Base-by-base conservation (phyloP, 1,140 invertebrate genomes). In the Caenorhabditis elegans region DNA sequence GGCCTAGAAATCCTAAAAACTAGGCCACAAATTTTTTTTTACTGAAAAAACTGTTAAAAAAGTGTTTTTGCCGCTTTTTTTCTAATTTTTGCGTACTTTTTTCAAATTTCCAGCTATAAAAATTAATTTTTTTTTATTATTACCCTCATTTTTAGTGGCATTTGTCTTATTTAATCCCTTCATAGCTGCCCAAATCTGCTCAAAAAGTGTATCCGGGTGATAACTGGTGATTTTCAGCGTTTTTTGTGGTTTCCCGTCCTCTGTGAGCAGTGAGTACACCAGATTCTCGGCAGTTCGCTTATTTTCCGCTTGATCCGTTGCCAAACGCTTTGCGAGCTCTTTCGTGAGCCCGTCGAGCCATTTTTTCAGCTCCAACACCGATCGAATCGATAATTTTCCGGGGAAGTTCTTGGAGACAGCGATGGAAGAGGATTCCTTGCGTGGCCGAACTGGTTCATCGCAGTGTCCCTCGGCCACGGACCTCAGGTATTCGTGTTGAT, bases 341-440 rank as follows among this genome's bases (percentile, higher is more conserved):
- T 80, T 83, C n/a, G 53, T 53, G 48, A 85, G 31, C 19, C 78
- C 81, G 2, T 76, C 43, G 1, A 85, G 8, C 83, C 83, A 85
- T 75, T 78, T 60, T 17, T 26, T 46, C 13, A 79, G 13, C 28
- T 85, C 82, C 15, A 8, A 19, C 1, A 65, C 34, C 8, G 83
- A 80, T 31, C 26, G 31, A 24, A 85, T 49, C 31, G 83, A 49
- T 22, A 60, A 47, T 34, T 75, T 84, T 82, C 96, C 96, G 15
- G 93, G 92, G 90, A 98, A 97, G 86, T 94, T 95, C 91, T 98
- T 98, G 87, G 95, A 95, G 87, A 95, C 97, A 0, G 95, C 96
- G 85, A 98, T 96, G 43, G 95, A 97, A 90, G 98, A 97, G 0
- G 95, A 92, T 65, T 96, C 92, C 82, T 96, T 93, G 2, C 70